Evolutionary conservation across 1,140 invertebrate species (phyloP).

Genomic region (Anagrus nilaparvatae): DNA sequence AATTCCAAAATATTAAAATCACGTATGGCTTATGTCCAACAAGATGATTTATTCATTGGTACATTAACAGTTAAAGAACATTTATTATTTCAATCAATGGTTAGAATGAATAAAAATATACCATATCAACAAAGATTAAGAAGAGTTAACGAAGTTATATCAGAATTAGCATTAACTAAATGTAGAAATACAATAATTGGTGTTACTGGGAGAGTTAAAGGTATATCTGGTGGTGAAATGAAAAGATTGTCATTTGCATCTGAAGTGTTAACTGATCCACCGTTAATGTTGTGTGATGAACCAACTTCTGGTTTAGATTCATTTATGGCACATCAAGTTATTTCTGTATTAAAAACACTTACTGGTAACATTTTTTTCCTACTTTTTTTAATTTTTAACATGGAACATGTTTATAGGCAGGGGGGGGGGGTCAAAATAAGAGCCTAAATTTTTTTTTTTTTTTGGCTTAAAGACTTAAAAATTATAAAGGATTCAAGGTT

Average conservation of each 20-base stretch:
- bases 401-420: no score
- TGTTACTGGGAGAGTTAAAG: slow-evolving; percentile 73
- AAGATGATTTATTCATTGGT: slow-evolving; percentile 89
- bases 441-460: not conserved
- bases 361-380: slow-evolving; percentile 41
- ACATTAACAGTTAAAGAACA: slow-evolving; percentile 87
- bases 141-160: slow-evolving; percentile 82
- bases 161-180: slow-evolving; percentile 75
- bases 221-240: slow-evolving; percentile 91
- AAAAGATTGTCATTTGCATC: slow-evolving; percentile 93
- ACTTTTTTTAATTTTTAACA: not conserved
- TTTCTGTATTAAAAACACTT: slow-evolving; percentile 70
- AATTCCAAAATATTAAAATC: slow-evolving; percentile 58
- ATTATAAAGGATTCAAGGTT: no score
- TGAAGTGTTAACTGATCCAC: slow-evolving; percentile 90
- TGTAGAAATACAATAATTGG: slow-evolving; percentile 84
- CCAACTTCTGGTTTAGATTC: slow-evolving; percentile 85
- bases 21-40: slow-evolving; percentile 89
- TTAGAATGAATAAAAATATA: slow-evolving; percentile 82
- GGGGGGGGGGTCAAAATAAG: not conserved
- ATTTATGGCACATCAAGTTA: slow-evolving; percentile 80
- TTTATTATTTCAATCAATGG: slow-evolving; percentile 78
- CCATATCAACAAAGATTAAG: slow-evolving; percentile 64
- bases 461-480: not conserved
- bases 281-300: slow-evolving; percentile 94